Conservation (phyloP, 2,113 vertebrate species). For the Numenius arquata region DNA sequence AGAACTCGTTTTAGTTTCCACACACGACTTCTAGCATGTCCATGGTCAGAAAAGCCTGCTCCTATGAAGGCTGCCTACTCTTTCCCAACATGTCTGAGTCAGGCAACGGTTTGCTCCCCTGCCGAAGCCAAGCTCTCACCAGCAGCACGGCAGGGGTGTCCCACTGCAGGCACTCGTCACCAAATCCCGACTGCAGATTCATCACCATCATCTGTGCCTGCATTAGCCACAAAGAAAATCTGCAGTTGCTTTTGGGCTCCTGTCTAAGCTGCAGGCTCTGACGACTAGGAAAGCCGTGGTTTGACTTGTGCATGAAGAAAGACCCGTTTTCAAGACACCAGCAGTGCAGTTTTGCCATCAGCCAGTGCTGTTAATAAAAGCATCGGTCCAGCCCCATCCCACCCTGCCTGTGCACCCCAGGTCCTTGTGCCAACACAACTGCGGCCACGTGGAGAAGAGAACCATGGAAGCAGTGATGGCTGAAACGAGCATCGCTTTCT, state of each 20-base stretch:
- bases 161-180: not conserved
- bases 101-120: not conserved
- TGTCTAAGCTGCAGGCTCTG: not conserved
- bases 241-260: not conserved
- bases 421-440: not conserved
- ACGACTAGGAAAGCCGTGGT: not conserved
- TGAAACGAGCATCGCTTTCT: not conserved
- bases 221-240: not conserved
- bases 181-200: not conserved
- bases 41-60: not conserved
- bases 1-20: conserved; percentile 5
- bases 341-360: not conserved
- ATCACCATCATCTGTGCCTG: not conserved
- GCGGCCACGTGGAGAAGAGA: not conserved
- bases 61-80: not conserved
- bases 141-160: not conserved
- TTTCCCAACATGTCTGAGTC: not conserved
- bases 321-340: not conserved
- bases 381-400: not conserved
- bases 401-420: not conserved
- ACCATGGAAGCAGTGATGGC: not conserved
- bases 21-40: not conserved
- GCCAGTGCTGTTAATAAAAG: not conserved
- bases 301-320: not conserved
- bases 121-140: not conserved